Percentiles rank a stretch among this genome's conserved stretches.
Evolutionary conservation across 2,888 invertebrate genomes (phyloP).

Genomic region (Ophion ventricosus): DNA sequence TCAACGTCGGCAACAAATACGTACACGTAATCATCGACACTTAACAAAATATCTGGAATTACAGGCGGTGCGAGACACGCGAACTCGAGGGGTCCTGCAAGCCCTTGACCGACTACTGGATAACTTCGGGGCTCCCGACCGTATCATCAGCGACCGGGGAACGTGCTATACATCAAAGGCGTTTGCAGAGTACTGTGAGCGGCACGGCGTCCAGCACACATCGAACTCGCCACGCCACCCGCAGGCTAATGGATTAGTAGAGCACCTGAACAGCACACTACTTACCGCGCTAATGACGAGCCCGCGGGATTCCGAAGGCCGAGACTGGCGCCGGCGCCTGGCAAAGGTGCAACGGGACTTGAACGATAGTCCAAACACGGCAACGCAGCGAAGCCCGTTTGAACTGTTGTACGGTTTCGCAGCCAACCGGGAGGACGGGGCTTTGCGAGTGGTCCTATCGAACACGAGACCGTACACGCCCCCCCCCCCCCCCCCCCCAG

Average conservation of each 20-base stretch:
- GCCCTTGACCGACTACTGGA: constrained; percentile 53
- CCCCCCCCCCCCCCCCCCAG: neutral
- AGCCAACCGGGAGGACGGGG: constrained; percentile 1
- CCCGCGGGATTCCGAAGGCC: constrained; percentile 17
- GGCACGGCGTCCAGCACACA: constrained; percentile 47
- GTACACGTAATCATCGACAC: constrained; percentile 61
- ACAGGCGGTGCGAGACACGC: neutral
- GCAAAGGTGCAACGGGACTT: constrained; percentile 58
- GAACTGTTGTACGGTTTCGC: constrained; percentile 59
- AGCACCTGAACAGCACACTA: constrained; percentile 59
- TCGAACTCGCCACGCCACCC: constrained; percentile 64
- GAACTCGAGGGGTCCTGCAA: constrained; percentile 4
- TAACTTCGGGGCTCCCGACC: constrained; percentile 59
- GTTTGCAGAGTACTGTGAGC: constrained; percentile 27
- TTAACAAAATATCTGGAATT: constrained; percentile 20
- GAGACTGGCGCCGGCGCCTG: constrained; percentile 32
- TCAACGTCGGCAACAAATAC: constrained; percentile 47
- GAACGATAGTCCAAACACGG: constrained; percentile 58
- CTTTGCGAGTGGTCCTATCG: neutral
- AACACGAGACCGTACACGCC: neutral
- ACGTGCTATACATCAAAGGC: constrained; percentile 52
- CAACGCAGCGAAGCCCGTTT: constrained; percentile 62
- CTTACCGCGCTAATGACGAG: constrained; percentile 38
- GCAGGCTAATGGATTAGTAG: constrained; percentile 61
- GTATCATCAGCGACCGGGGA: constrained; percentile 65